Evolutionary conservation across 2,113 vertebrate species (phyloP), one percentile per base, ranked within the genome.

Genomic region (Corythoichthys intestinalis): DNA sequence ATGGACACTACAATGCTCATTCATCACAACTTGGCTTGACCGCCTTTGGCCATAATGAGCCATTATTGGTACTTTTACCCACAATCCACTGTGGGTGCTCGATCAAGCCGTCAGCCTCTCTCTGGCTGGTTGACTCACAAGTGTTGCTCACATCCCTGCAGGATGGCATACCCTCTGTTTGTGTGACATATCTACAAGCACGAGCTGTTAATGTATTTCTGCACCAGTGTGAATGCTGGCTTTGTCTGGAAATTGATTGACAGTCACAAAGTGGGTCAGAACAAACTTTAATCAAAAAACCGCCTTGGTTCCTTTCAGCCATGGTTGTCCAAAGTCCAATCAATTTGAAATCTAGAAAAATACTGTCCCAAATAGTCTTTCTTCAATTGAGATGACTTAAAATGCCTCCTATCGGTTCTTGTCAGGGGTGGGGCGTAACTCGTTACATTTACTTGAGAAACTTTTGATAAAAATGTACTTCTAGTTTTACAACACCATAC

Each of bases 11-110:
- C 61, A 50, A 60, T 34, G n/a, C 15, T 47, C 76, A 84, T 85
- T 83, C 65, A 83, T 87, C 85, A 85, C 44, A 38, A 49, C 63
- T 69, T 50, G 66, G 49, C 67, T 54, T 10, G 35, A 66, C 38
- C 58, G 70, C 78, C 7, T 10, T 63, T 59, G 75, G 77, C 74
- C 7, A 68, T 77, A 83, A 83, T 83, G 75, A 88, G 68, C 66
- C 78, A 61, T 71, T 63, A 57, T 52, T 57, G 63, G 58, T 52
- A 13, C 64, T 71, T 14, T 62, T 77, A 72, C 85, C 86, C 83
- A 84, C 38, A 80, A 79, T 86, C 54, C 79, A 75, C 59, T 74
- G 76, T 72, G 48, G 49, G 37, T 47, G 60, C 39, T 61, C 46
- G 34, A 74, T 62, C 34, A 50, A 69, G 58, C 72, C 46, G 41